phyloP scores from a whole-genome alignment of 2,888 invertebrate genomes.

The Athalia cordata region DNA sequence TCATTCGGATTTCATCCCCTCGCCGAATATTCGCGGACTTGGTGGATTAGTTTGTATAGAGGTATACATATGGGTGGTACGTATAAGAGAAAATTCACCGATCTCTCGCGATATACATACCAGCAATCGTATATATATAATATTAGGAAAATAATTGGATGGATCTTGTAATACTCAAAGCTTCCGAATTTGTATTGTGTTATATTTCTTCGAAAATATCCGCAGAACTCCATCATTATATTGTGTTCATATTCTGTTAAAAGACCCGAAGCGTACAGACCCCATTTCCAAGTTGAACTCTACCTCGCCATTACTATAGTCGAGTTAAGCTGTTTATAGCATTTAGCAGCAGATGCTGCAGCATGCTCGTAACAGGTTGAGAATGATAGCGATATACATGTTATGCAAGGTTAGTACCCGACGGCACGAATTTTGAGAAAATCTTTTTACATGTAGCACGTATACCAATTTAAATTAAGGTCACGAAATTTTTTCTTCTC shows the following conservation, averaged over 20 bases:
- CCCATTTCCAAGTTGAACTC: constrained; percentile 64
- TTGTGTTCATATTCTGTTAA: constrained; percentile 63
- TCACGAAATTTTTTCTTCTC: too few relatives aligned
- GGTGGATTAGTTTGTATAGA: too few relatives aligned
- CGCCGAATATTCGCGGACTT: too few relatives aligned
- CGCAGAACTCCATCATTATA: constrained; percentile 59
- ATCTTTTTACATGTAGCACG: too few relatives aligned
- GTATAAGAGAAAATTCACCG: too few relatives aligned
- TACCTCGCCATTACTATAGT: constrained; percentile 61
- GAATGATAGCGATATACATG: constrained; percentile 63
- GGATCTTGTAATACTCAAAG: constrained; percentile 21
- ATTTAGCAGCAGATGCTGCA: constrained; percentile 67
- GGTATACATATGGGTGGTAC: too few relatives aligned
- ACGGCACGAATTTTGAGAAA: too few relatives aligned
- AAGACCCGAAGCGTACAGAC: constrained; percentile 47
- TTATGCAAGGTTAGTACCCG: not conserved
- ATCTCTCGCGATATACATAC: constrained; percentile 5
- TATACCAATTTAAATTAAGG: too few relatives aligned
- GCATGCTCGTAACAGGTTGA: constrained; percentile 66
- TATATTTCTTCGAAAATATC: constrained; percentile 49
- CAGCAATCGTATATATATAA: not conserved
- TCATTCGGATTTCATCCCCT: too few relatives aligned
- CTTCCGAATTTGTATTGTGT: constrained; percentile 21
- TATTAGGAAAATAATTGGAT: constrained; percentile 7
- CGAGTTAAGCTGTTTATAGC: constrained; percentile 66